A percentile compares a stretch with the other conserved stretches of the same genome.
phyloP scores from a whole-genome alignment of 1,140 invertebrate genomes.

The Tetramorium simillimum region DNA sequence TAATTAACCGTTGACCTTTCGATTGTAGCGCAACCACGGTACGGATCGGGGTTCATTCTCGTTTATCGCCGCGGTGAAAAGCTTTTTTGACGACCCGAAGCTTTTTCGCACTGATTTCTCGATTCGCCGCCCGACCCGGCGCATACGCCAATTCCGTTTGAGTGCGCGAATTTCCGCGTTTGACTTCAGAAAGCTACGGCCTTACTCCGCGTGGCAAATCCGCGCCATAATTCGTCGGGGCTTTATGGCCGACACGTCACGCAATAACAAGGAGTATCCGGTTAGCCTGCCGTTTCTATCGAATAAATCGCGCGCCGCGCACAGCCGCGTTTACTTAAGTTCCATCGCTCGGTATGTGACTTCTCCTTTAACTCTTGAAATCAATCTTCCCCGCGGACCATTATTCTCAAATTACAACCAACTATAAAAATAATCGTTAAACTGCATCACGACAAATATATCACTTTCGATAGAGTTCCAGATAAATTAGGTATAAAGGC shows the following conservation, averaged over 20 bases:
- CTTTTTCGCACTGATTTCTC: not conserved
- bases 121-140: not conserved
- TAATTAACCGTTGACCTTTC: not conserved
- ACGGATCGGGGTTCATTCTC: not conserved
- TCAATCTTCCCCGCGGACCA: not conserved
- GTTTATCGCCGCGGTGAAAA: not conserved
- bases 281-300: constrained; percentile 59
- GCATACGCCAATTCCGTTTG: not conserved
- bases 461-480: not conserved
- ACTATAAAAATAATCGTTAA: not conserved
- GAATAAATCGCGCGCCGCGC: constrained; percentile 51
- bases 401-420: not conserved
- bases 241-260: constrained; percentile 58
- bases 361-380: constrained; percentile 26
- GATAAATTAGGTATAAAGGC: not conserved
- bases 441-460: not conserved
- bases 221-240: constrained; percentile 45
- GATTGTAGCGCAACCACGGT: not conserved
- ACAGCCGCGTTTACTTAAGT: constrained; percentile 47
- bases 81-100: too few species aligned
- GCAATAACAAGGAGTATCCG: constrained; percentile 63
- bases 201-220: constrained; percentile 39
- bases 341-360: not conserved
- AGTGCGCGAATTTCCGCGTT: constrained; percentile 40
- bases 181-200: constrained; percentile 29